Evolutionary conservation across 1,140 invertebrate genomes (phyloP).

Genomic region (Nephotettix cincticeps): DNA sequence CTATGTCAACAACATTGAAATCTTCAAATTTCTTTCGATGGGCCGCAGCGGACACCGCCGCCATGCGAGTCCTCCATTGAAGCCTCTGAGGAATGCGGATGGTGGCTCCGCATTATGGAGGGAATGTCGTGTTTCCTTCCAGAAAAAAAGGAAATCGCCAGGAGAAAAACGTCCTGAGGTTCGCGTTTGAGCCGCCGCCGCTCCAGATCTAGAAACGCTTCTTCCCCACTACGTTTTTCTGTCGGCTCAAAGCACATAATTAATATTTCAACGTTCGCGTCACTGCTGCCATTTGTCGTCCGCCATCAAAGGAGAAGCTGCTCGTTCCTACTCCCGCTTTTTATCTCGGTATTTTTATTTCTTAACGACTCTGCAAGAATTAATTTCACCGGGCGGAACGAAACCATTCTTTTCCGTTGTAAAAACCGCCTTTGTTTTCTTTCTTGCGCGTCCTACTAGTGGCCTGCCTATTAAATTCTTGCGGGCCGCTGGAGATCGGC

Average conservation of each 20-base stretch:
- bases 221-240: constrained; percentile 36
- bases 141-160: constrained; percentile 13
- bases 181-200: background rate
- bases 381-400: constrained; percentile 22
- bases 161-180: constrained; percentile 1
- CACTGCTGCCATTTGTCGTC: constrained; percentile 27
- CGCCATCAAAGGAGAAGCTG: constrained; percentile 12
- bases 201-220: constrained; percentile 30
- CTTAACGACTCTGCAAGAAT: constrained; percentile 24
- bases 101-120: background rate
- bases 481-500: constrained; percentile 16
- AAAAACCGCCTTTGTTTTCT: constrained; percentile 27
- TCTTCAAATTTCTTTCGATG: too few relatives aligned
- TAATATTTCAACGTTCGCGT: constrained; percentile 33
- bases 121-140: constrained; percentile 11
- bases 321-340: constrained; percentile 27
- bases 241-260: background rate
- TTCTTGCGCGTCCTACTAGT: constrained; percentile 1
- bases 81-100: constrained; percentile 1
- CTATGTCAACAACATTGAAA: too few relatives aligned
- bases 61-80: constrained; percentile 1
- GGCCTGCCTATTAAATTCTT: constrained; percentile 30
- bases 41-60: background rate
- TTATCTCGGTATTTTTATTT: constrained; percentile 25
- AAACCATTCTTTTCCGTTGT: constrained; percentile 20